Evolutionary conservation across 2,888 invertebrate species (phyloP), one percentile per base, ranked within the genome.

Genomic region (Tetranychus truncatus): DNA sequence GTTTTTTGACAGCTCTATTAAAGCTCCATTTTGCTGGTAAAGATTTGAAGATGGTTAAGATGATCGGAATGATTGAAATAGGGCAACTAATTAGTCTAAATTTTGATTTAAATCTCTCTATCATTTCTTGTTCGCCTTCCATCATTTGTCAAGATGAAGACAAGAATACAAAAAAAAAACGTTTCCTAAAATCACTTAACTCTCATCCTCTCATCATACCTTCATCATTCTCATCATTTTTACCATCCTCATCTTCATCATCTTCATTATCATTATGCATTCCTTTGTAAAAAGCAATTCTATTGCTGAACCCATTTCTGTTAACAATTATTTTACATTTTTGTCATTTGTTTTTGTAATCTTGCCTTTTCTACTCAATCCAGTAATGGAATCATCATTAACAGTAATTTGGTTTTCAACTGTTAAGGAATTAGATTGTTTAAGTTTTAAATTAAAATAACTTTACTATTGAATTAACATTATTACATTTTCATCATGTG

Each of bases 81-180:
- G 55, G 55, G 55, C 55, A 55, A 55, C 55, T 55, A 55, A 55
- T 55, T 55, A 55, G 55, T 55, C 55, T 55, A 55, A 55, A 55
- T 55, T 15, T 15, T 55, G 55, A 55, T 55, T 55, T 15, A 55
- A 55, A 55, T 55, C 55, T 55, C 55, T 55, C 55, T 55, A 55
- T 55, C 55, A 55, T 55, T 55, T 55, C 55, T 15, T 15, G 9
- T 15, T 55, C 15, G 55, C 55, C 55, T 55, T 55, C 55, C 55
- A 55, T 55, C 55, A 55, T 55, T 55, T 55, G 55, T 55, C 55
- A 55, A 55, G 34, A 34, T 34, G 34, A 34, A 34, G 34, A 34
- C 34, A 34, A 34, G 34, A 34, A 55, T 55, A 15, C 9, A 15
- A 55, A 55, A 55, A 15, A n/a, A 55, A 15, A 15, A 15, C 15